A percentile compares a stretch with the other conserved stretches of the same genome.
Evolutionary conservation across 1,140 invertebrate genomes (phyloP).

Genomic region (Saxidomus purpurata): DNA sequence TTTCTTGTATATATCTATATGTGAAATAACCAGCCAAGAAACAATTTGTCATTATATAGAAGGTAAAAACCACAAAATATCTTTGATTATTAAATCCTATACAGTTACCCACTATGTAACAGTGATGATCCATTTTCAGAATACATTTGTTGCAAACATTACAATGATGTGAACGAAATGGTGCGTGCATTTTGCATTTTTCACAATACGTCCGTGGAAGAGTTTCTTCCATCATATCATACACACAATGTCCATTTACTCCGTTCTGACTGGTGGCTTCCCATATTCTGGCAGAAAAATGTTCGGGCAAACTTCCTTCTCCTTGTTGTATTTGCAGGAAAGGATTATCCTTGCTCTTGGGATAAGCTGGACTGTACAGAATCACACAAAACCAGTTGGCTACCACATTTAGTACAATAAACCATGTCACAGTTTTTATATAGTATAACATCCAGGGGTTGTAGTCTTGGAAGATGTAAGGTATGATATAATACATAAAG

Average conservation of each 20-base stretch:
- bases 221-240: slow-evolving; percentile 45
- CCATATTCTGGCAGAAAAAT: slow-evolving; percentile 48
- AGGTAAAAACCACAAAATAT: no score
- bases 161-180: slow-evolving; percentile 80
- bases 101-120: slow-evolving; percentile 95
- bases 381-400: slow-evolving; percentile 76
- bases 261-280: slow-evolving; percentile 61
- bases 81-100: slow-evolving; percentile 95
- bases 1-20: slow-evolving; percentile 54
- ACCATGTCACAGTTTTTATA: slow-evolving; percentile 65
- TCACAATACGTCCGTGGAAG: slow-evolving; percentile 89
- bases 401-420: slow-evolving; percentile 62
- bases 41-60: slow-evolving; percentile 89
- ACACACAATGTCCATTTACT: slow-evolving; percentile 61
- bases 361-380: slow-evolving; percentile 57
- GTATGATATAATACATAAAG: no score
- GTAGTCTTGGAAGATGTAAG: no score
- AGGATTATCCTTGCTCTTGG: slow-evolving; percentile 67
- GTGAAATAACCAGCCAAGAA: slow-evolving; percentile 62
- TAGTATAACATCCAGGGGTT: slow-evolving; percentile 69
- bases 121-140: slow-evolving; percentile 95
- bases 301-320: slow-evolving; percentile 52
- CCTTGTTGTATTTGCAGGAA: slow-evolving; percentile 13
- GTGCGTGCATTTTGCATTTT: slow-evolving; percentile 67
- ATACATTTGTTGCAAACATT: slow-evolving; percentile 76